Evolutionary conservation across 2,797 vertebrate genomes (phyloP), one percentile per base, ranked within the genome.

Genomic region (Rousettus madagascariensis): DNA sequence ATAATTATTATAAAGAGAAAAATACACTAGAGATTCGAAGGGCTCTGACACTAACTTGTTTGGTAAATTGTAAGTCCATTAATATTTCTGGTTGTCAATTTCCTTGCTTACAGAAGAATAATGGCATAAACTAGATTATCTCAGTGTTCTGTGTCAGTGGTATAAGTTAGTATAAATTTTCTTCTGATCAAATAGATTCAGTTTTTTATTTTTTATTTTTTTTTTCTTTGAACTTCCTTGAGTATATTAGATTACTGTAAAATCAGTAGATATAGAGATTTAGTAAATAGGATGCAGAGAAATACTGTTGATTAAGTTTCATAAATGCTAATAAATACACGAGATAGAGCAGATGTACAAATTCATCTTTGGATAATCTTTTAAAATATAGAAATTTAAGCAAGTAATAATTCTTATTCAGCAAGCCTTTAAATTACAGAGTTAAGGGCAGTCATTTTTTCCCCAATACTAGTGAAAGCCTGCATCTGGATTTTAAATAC

Each of bases 401-500:
- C 7, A 49, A 75, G 30, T 72, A 80, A 91, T 92, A 93, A 85
- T 88, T 43, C 65, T 53, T 66, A 22, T 33, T 96, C 61, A 95
- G 55, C 94, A 96, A 68, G 51, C 6, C 12, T 96, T 86, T 94
- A 77, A 92, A 74, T 88, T 66, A 5, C 24, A 85, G 82, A 68
- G 8, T 93, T 91, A 95, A 95, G 19, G 15, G 4, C 11, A 95
- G 17, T 71, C 49, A 55, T 86, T 87, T 91, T 83, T 65, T 46
- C 8, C 43, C 15, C 66, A 88, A 17, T 88, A 65, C 24, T 82
- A 87, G 20, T 94, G 49, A 90, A 97, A 96, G 63, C 28, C 17
- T 63, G 94, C 95, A 96, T 95, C 86, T 96, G 92, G 69, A 83
- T 90, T 94, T 94, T 90, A 74, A 74, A 83, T 80, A 85, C 12